Evolutionary conservation across 1,140 invertebrate species (phyloP).

Genomic region (Drosophila sulfurigaster): DNA sequence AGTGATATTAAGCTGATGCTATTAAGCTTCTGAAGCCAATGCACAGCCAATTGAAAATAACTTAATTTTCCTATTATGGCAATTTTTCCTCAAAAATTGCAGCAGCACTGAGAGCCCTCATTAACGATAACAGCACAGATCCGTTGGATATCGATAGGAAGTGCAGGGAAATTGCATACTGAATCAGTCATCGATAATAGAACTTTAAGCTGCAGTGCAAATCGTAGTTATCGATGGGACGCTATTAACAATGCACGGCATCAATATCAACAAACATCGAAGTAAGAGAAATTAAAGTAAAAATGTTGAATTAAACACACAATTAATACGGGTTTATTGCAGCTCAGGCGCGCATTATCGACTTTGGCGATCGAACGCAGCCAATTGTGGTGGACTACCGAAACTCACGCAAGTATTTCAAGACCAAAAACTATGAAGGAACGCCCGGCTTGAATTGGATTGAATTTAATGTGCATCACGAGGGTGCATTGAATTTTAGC

Average conservation of each 20-base stretch:
- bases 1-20: no score
- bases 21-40: no score
- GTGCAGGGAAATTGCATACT: no score
- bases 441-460: conserved; percentile 54
- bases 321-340: conserved; percentile 9
- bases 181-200: neutral
- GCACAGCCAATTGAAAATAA: no score
- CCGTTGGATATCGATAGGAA: no score
- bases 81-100: no score
- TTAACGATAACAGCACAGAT: no score
- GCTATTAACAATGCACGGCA: conserved; percentile 14
- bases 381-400: conserved; percentile 58
- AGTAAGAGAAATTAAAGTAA: conserved; percentile 9
- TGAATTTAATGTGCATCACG: conserved; percentile 53
- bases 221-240: conserved; percentile 13
- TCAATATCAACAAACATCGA: conserved; percentile 3
- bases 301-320: neutral
- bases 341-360: conserved; percentile 29
- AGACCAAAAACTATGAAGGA: conserved; percentile 38
- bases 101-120: no score
- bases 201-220: neutral
- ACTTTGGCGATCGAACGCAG: conserved; percentile 35
- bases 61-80: no score
- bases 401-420: conserved; percentile 27
- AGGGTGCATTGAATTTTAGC: conserved; percentile 33